A percentile compares a stretch with the other conserved stretches of the same genome.
Conservation (phyloP, 2,888 invertebrate species). For the Mallateleia sp. region DNA sequence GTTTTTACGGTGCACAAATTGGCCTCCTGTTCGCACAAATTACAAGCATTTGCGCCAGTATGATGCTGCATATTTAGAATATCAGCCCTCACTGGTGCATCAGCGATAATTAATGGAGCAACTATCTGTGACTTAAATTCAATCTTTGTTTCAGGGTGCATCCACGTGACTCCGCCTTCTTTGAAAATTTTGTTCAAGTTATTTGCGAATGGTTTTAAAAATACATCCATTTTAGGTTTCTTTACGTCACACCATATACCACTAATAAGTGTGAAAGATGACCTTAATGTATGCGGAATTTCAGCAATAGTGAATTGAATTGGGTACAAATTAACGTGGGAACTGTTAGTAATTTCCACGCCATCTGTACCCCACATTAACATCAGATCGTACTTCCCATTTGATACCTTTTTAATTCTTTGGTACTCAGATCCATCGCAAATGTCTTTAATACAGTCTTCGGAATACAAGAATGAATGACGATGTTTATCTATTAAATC, state of each 20-base stretch:
- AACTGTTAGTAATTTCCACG: slow-evolving; percentile 28
- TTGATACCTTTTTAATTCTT: not conserved
- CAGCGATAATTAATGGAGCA: slow-evolving; percentile 5
- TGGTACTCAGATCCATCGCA: slow-evolving; percentile 7
- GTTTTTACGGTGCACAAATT: not conserved
- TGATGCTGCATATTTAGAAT: slow-evolving; percentile 8
- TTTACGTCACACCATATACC: slow-evolving; percentile 25
- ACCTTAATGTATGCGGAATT: slow-evolving; percentile 2
- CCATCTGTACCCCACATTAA: slow-evolving; percentile 40
- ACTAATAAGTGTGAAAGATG: not conserved
- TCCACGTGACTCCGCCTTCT: slow-evolving; percentile 19
- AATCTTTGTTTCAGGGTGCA: slow-evolving; percentile 11
- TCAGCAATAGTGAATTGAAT: slow-evolving; percentile 27
- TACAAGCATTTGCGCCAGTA: slow-evolving; percentile 6
- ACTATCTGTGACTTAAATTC: slow-evolving; percentile 17
- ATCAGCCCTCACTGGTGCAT: slow-evolving; percentile 34
- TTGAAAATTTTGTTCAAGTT: slow-evolving; percentile 4
- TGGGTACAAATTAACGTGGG: slow-evolving; percentile 16
- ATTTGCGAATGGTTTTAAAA: slow-evolving; percentile 18
- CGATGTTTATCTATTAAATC: slow-evolving; percentile 32
- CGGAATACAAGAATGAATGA: not conserved
- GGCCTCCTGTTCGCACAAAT: slow-evolving; percentile 8
- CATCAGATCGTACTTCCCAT: slow-evolving; percentile 7
- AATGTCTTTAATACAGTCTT: slow-evolving; percentile 18
- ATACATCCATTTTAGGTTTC: slow-evolving; percentile 31